Percentiles rank a stretch among this genome's conserved stretches.
phyloP scores from a whole-genome alignment of 2,888 invertebrate species.

The Orthosia incerta region DNA sequence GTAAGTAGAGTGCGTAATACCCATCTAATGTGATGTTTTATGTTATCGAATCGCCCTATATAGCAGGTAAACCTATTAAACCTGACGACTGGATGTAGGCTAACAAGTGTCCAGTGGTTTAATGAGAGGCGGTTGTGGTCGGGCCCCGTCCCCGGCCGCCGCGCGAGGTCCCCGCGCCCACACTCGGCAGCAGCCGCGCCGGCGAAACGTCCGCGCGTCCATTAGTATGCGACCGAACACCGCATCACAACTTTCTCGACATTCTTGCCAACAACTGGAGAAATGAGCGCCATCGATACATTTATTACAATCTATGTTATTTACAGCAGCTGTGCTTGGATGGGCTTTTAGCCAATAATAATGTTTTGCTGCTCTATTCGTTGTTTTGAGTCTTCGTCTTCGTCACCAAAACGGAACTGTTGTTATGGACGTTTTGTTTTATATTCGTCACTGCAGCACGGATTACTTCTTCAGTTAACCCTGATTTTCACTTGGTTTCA shows the following conservation, averaged over 20 bases:
- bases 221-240: slow-evolving; percentile 89
- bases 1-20: slow-evolving; percentile 2
- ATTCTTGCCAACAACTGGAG: slow-evolving; percentile 88
- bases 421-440: neutral
- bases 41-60: slow-evolving; percentile 28
- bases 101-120: slow-evolving; percentile 85
- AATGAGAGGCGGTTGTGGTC: slow-evolving; percentile 74
- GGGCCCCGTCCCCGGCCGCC: slow-evolving; percentile 66
- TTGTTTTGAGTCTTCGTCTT: slow-evolving; percentile 4
- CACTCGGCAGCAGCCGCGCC: slow-evolving; percentile 65
- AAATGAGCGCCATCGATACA: slow-evolving; percentile 86
- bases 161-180: slow-evolving; percentile 63
- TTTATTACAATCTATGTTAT: slow-evolving; percentile 70
- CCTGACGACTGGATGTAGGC: slow-evolving; percentile 84
- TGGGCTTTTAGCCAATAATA: neutral
- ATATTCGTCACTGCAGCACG: neutral
- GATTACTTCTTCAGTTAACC: neutral
- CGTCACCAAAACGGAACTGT: neutral
- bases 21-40: slow-evolving; percentile 1
- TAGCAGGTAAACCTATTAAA: slow-evolving; percentile 47
- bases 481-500: neutral
- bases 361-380: neutral
- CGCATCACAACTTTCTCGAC: slow-evolving; percentile 90
- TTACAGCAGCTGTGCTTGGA: slow-evolving; percentile 49
- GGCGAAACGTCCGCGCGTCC: slow-evolving; percentile 79